Percentiles rank a stretch among this genome's conserved stretches.
These are phyloP conservation scores for Sinodicranocentrus sp. DNA, from an alignment of 2,888 invertebrate species.

Conservation along the genomic window DNA sequence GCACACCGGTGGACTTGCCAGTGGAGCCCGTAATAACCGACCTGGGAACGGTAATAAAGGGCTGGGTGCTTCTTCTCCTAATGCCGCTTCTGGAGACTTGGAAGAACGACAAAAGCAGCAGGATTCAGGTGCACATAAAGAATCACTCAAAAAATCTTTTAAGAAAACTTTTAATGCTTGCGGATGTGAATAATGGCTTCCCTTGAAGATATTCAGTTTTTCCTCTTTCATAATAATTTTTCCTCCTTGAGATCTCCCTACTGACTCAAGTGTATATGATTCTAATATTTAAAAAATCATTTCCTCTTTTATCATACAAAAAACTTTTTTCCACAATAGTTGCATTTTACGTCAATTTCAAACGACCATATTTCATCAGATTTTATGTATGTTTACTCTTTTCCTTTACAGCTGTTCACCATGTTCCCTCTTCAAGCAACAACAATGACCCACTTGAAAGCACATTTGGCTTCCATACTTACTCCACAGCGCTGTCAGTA, in stretches of 20 bases:
- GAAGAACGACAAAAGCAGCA: conserved; percentile 63
- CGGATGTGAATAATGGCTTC: conserved; percentile 46
- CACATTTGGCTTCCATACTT: conserved; percentile 84
- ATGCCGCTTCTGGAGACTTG: conserved; percentile 33
- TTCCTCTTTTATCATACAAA: not conserved
- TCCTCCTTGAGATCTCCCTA: too few species aligned
- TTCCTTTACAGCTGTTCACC: conserved; percentile 34
- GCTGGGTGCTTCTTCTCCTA: conserved; percentile 27
- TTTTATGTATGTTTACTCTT: not conserved
- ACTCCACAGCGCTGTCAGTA: conserved; percentile 93
- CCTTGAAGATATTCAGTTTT: not conserved
- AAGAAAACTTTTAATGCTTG: conserved; percentile 46
- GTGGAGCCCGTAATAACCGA: conserved; percentile 55
- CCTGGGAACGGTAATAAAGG: conserved; percentile 64
- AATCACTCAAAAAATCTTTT: conserved; percentile 49
- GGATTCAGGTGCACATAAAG: conserved; percentile 61
- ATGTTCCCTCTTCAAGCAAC: too few species aligned
- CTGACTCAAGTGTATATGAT: too few species aligned
- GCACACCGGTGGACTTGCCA: conserved; percentile 53
- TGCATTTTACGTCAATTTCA: conserved; percentile 6
- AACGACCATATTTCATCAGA: not conserved
- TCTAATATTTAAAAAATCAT: not conserved
- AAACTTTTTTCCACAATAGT: not conserved
- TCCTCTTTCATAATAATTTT: conserved; percentile 19
- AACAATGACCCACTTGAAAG: conserved; percentile 58